A percentile compares a stretch with the other conserved stretches of the same genome.
Evolutionary conservation across 2,797 vertebrate species (phyloP).

Genomic region (Mareca strepera): DNA sequence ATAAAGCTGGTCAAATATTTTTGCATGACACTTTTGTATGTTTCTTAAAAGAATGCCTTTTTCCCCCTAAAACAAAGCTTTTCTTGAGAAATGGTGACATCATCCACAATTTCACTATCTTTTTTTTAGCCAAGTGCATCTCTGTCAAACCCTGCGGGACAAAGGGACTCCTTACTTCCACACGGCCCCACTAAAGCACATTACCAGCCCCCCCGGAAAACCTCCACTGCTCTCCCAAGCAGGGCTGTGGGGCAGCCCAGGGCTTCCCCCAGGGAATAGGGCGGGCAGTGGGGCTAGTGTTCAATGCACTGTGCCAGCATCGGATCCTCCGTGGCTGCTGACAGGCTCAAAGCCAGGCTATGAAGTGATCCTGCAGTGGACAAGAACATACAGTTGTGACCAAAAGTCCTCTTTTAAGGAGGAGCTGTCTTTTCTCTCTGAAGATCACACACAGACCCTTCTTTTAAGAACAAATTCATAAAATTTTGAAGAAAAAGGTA

Average conservation of each 20-base stretch:
- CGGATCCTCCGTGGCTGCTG: neutral
- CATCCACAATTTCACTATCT: neutral
- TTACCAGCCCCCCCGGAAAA: neutral
- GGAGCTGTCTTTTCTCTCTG: neutral
- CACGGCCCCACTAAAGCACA: neutral
- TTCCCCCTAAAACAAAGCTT: neutral
- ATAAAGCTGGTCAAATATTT: constrained; percentile 31
- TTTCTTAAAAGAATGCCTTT: neutral
- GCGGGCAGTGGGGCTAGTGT: neutral
- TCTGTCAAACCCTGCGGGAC: neutral
- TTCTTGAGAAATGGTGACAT: constrained; percentile 1
- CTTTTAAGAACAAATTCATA: neutral
- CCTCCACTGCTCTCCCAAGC: neutral
- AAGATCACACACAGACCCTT: neutral
- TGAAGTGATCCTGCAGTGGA: neutral
- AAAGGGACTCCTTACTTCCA: neutral
- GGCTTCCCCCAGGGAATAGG: neutral
- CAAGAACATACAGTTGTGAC: neutral
- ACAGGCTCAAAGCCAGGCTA: neutral
- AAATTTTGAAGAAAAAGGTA: neutral
- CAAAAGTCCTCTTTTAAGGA: neutral
- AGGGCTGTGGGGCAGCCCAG: neutral
- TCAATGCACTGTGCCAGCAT: neutral
- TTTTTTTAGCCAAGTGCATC: neutral
- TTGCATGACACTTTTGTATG: neutral